Conservation (phyloP, 2,888 invertebrate species). For the Eulithis prunata region DNA sequence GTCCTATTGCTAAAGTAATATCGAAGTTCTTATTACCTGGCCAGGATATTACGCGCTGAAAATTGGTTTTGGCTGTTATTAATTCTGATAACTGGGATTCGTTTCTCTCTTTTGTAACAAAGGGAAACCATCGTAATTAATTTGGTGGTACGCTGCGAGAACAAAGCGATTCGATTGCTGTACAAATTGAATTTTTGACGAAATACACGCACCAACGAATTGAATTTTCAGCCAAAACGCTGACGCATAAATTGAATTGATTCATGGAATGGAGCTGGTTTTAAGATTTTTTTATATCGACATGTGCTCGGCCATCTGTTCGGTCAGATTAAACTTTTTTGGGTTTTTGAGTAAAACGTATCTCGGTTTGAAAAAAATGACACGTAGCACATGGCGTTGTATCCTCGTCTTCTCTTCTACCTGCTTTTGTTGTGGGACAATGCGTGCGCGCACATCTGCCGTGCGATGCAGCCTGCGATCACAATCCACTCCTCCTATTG, state of each 20-base stretch:
- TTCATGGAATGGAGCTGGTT: conserved; percentile 25
- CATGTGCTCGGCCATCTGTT: conserved; percentile 80
- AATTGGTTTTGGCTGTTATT: conserved; percentile 81
- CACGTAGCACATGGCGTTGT: conserved; percentile 79
- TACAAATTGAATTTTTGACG: conserved; percentile 58
- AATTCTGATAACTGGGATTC: conserved; percentile 83
- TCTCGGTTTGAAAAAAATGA: conserved; percentile 75
- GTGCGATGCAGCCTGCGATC: conserved; percentile 60
- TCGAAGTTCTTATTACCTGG: conserved; percentile 21
- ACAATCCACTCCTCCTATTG: conserved; percentile 50
- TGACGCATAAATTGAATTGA: conserved; percentile 40
- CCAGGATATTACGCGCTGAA: conserved; percentile 79
- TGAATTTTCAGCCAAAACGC: conserved; percentile 51
- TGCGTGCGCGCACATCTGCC: conserved; percentile 77
- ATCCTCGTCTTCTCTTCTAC: conserved; percentile 68
- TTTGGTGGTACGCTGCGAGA: conserved; percentile 68
- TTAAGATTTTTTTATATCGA: conserved; percentile 60
- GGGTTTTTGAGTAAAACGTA: conserved; percentile 70
- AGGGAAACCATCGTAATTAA: conserved; percentile 82
- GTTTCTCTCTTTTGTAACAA: conserved; percentile 84
- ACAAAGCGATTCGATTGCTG: conserved; percentile 62
- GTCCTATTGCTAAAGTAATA: conserved; percentile 47
- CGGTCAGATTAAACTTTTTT: conserved; percentile 79
- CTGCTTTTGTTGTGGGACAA: conserved; percentile 81
- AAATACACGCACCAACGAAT: conserved; percentile 49